These are phyloP conservation scores for Dicrurus megarhynchus DNA, from an alignment of 2,113 vertebrate species.

Conservation along the genomic window DNA sequence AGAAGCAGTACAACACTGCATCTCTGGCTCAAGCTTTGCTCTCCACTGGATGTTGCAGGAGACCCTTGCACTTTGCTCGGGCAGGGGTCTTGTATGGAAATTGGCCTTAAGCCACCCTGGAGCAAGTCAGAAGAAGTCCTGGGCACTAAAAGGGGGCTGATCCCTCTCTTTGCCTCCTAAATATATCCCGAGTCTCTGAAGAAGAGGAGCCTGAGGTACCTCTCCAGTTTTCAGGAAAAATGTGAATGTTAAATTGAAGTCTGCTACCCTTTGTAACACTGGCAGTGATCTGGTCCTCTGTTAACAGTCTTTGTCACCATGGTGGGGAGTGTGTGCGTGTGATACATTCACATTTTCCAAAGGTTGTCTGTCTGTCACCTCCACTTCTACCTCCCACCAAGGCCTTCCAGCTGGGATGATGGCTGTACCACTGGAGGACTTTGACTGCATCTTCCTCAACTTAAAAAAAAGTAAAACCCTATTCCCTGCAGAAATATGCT, in stretches of 20 bases:
- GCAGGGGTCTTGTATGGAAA: background rate
- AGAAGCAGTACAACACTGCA: background rate
- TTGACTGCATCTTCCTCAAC: background rate
- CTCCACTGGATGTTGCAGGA: background rate
- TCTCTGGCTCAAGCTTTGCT: background rate
- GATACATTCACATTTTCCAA: background rate
- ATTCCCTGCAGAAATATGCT: background rate
- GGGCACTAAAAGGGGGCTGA: background rate
- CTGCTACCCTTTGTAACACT: background rate
- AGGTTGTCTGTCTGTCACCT: background rate
- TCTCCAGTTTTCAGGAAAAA: background rate
- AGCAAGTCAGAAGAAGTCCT: background rate
- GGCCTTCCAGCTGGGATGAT: background rate
- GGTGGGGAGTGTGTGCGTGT: background rate
- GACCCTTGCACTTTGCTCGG: accelerated
- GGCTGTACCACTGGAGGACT: background rate
- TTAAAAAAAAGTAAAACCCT: background rate
- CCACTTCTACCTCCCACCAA: background rate
- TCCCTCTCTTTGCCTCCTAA: background rate
- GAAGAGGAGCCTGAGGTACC: background rate
- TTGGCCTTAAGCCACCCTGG: background rate
- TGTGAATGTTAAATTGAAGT: background rate
- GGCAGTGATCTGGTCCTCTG: background rate
- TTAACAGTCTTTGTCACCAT: background rate
- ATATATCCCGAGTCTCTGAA: background rate